Percentiles rank a stretch among this genome's conserved stretches.
Conservation (phyloP, 2,888 invertebrate species). For the Aspidiotus rigidus region DNA sequence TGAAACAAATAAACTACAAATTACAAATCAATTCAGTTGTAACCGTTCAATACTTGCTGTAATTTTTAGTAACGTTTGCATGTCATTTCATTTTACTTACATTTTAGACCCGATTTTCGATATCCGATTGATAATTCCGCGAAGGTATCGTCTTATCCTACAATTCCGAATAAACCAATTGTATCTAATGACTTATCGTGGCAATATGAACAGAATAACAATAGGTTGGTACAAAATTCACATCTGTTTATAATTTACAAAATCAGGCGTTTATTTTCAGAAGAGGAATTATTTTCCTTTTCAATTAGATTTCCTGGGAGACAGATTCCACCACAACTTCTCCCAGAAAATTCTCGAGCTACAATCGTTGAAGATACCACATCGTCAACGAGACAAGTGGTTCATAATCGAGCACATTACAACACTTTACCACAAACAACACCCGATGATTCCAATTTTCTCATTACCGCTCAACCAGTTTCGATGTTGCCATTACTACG, state of each 20-base stretch:
- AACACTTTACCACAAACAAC: conserved; percentile 2
- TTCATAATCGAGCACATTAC: conserved; percentile 10
- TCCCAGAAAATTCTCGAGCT: conserved; percentile 11
- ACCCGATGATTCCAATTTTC: background rate
- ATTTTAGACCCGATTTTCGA: background rate
- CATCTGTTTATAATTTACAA: background rate
- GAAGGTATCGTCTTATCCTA: background rate
- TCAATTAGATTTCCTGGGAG: conserved; percentile 16
- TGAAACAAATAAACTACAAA: too few species aligned
- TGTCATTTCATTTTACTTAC: too few species aligned
- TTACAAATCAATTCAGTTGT: too few species aligned
- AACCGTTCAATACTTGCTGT: too few species aligned
- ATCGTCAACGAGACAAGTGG: conserved; percentile 12
- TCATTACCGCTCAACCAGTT: conserved; percentile 12
- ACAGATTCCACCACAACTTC: conserved; percentile 4
- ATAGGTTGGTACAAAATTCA: background rate
- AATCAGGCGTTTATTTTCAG: too few species aligned
- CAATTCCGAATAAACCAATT: background rate
- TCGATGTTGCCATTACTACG: conserved; percentile 6
- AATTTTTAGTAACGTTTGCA: too few species aligned
- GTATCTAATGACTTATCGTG: conserved; percentile 5
- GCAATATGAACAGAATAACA: conserved; percentile 5
- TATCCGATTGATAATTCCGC: background rate
- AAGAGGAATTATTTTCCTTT: background rate
- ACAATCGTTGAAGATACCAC: background rate